Evolutionary conservation across 2,888 invertebrate species (phyloP).

Genomic region (Ornithoptera priamus): DNA sequence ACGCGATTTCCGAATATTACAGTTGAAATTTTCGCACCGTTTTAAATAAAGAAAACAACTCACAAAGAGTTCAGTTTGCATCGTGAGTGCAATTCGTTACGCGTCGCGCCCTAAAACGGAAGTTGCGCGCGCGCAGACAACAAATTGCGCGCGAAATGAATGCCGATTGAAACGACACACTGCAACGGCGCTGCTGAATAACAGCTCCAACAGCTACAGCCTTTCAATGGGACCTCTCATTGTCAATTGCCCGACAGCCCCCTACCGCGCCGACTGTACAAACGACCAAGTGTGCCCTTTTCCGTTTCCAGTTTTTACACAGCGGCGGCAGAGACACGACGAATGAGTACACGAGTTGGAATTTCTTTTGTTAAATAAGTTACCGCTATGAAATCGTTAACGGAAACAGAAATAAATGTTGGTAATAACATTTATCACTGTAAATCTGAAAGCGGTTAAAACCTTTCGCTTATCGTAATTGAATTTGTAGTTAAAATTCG

Average conservation of each 20-base stretch:
- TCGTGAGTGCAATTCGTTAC: constrained; percentile 9
- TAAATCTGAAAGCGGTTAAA: too few relatives aligned
- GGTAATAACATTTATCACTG: too few relatives aligned
- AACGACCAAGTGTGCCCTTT: constrained; percentile 17
- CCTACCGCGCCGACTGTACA: constrained; percentile 18
- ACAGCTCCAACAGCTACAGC: constrained; percentile 1
- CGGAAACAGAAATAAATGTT: too few relatives aligned
- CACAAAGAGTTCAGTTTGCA: too few relatives aligned
- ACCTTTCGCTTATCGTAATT: too few relatives aligned
- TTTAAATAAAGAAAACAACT: too few relatives aligned
- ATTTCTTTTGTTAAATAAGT: neutral
- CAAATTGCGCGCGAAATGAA: constrained; percentile 54
- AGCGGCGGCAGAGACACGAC: neutral
- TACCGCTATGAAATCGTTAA: neutral
- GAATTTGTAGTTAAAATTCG: too few relatives aligned
- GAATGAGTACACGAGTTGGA: neutral
- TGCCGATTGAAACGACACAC: constrained; percentile 46
- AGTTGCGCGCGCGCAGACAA: constrained; percentile 39
- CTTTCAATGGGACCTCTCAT: constrained; percentile 24
- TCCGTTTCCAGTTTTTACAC: constrained; percentile 18
- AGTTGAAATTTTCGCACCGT: too few relatives aligned
- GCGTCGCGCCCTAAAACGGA: constrained; percentile 36
- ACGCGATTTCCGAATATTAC: too few relatives aligned
- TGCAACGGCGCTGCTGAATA: constrained; percentile 33
- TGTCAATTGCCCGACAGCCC: constrained; percentile 21